These are phyloP conservation scores for Odocoileus virginianus DNA, from an alignment of 2,113 vertebrate genomes.

Conservation along the genomic window DNA sequence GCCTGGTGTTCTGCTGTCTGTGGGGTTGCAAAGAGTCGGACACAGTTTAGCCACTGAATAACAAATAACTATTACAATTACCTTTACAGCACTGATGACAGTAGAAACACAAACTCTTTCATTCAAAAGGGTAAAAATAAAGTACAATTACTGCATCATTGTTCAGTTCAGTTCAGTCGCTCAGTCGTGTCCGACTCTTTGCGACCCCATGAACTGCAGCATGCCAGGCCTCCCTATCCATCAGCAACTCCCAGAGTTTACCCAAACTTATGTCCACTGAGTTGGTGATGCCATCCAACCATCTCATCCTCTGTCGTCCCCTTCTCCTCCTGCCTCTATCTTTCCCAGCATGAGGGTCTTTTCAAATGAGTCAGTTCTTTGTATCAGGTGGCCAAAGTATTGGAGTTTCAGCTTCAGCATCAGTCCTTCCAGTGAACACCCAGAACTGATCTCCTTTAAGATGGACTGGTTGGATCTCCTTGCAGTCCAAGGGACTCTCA, in stretches of 20 bases:
- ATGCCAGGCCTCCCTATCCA: neutral
- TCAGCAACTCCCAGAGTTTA: neutral
- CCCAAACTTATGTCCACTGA: neutral
- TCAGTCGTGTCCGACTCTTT: fast-evolving
- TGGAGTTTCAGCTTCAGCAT: neutral
- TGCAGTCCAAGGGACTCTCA: neutral
- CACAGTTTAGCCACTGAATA: neutral
- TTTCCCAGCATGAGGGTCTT: neutral
- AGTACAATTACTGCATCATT: neutral
- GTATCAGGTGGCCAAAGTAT: neutral
- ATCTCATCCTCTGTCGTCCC: neutral
- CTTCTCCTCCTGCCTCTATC: neutral
- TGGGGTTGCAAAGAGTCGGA: neutral
- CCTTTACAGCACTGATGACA: neutral
- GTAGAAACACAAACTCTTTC: neutral
- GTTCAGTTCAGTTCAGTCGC: neutral
- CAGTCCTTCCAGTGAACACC: neutral
- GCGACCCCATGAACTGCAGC: fast-evolving
- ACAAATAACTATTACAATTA: neutral
- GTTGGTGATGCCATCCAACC: neutral
- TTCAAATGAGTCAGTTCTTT: neutral
- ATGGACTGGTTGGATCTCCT: neutral
- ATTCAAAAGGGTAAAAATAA: neutral
- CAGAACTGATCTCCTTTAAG: neutral
- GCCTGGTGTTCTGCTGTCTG: neutral